Evolutionary conservation across 2,888 invertebrate genomes (phyloP).

Genomic region (Lepidonotus clava): DNA sequence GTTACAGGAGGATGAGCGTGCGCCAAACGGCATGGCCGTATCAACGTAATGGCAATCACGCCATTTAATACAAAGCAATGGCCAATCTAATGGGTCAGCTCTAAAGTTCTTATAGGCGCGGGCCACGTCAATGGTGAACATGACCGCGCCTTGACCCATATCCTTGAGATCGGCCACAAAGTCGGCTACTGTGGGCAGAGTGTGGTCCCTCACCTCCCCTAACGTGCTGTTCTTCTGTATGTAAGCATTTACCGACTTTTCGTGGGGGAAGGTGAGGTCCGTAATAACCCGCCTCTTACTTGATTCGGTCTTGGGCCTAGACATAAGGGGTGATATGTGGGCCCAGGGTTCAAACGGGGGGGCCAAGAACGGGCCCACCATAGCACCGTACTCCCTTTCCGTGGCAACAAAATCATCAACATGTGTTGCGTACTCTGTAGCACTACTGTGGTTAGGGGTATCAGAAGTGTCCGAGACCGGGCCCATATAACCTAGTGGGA

Average conservation of each 20-base stretch:
- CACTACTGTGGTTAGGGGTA: not conserved
- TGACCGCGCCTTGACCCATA: not conserved
- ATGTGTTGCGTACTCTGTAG: not conserved
- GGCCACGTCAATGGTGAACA: not conserved
- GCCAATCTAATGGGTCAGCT: too few species aligned
- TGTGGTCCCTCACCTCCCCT: not conserved
- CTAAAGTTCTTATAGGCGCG: not conserved
- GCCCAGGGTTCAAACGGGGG: not conserved
- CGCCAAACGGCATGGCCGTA: too few species aligned
- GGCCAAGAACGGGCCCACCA: not conserved
- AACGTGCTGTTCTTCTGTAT: not conserved
- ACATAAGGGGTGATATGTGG: not conserved
- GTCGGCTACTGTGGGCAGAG: not conserved
- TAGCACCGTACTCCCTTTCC: not conserved
- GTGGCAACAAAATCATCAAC: not conserved
- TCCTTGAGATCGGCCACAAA: not conserved
- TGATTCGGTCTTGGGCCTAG: not conserved
- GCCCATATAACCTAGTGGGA: not conserved
- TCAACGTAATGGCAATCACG: too few species aligned
- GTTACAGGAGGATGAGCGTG: too few species aligned
- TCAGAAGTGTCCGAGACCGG: not conserved
- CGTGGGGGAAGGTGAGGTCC: not conserved
- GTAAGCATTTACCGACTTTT: not conserved
- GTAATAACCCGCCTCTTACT: not conserved
- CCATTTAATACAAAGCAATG: too few species aligned